phyloP scores from a whole-genome alignment of 2,888 invertebrate species.

The Anthrax anthrax region DNA sequence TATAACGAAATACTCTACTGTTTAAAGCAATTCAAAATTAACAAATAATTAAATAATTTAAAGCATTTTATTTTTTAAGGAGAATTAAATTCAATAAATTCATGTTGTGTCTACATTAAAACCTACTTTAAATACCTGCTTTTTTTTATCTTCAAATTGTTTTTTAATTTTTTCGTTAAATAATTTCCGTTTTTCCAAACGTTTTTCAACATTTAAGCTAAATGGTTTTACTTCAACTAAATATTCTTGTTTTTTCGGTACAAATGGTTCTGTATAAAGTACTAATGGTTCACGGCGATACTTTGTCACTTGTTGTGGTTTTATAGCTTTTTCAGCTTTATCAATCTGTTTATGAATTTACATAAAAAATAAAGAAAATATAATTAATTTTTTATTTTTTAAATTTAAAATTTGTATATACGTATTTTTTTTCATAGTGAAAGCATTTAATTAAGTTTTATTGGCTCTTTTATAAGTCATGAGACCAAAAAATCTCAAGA shows the following conservation, averaged over 20 bases:
- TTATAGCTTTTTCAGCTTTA: conserved; percentile 15
- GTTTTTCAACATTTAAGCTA: conserved; percentile 22
- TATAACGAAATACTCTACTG: no score
- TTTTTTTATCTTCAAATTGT: conserved; percentile 20
- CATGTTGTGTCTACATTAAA: no score
- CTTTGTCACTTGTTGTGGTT: conserved; percentile 14
- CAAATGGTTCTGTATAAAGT: conserved; percentile 20
- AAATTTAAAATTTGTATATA: not conserved
- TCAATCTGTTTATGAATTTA: conserved; percentile 15
- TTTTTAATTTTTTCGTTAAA: conserved; percentile 21
- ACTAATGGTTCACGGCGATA: conserved; percentile 15
- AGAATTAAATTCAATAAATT: no score
- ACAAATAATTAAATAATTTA: no score
- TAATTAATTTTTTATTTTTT: no score
- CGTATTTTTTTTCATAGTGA: not conserved
- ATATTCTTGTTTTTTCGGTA: conserved; percentile 16
- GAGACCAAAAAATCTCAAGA: no score
- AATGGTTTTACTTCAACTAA: conserved; percentile 21
- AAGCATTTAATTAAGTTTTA: no score
- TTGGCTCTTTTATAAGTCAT: no score
- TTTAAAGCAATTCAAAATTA: no score
- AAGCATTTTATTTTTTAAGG: no score
- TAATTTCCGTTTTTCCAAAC: conserved; percentile 24
- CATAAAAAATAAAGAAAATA: not conserved
- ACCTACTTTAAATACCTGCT: conserved; percentile 20